phyloP scores from a whole-genome alignment of 2,797 vertebrate species.

The Artibeus jamaicensis region DNA sequence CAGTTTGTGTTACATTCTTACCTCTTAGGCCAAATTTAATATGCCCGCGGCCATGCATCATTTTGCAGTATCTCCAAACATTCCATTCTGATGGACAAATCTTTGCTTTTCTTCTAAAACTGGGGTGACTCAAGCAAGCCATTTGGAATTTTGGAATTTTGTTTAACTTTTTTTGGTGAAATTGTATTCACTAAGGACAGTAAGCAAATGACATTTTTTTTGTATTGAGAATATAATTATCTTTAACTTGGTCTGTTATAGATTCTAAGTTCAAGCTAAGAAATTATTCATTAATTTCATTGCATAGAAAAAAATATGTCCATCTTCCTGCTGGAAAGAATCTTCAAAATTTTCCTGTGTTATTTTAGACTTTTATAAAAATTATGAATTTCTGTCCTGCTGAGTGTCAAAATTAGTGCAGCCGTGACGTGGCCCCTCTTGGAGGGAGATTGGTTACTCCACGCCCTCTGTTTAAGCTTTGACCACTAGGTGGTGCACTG shows the following conservation, averaged over 20 bases:
- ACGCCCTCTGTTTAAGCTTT: not conserved
- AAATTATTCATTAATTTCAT: not conserved
- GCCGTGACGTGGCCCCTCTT: not conserved
- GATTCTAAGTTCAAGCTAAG: not conserved
- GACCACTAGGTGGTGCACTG: slow-evolving; percentile 59
- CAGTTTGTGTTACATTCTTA: not conserved
- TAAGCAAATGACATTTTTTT: not conserved
- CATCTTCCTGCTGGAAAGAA: not conserved
- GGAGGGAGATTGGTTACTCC: not conserved
- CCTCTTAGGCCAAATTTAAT: not conserved
- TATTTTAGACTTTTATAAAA: not conserved
- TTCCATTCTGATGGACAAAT: not conserved
- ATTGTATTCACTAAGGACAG: not conserved
- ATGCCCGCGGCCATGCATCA: not conserved
- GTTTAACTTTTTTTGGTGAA: not conserved
- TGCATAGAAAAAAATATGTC: not conserved
- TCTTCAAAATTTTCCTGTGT: not conserved
- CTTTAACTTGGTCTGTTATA: not conserved
- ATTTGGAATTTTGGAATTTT: not conserved
- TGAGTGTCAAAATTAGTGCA: not conserved
- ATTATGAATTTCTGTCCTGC: not conserved
- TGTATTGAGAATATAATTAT: not conserved
- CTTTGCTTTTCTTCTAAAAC: not conserved
- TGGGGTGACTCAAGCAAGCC: not conserved
- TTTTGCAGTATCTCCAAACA: not conserved